Base-by-base conservation (phyloP, 2,113 vertebrate species). In the Sinocyclocheilus anshuiensis region DNA sequence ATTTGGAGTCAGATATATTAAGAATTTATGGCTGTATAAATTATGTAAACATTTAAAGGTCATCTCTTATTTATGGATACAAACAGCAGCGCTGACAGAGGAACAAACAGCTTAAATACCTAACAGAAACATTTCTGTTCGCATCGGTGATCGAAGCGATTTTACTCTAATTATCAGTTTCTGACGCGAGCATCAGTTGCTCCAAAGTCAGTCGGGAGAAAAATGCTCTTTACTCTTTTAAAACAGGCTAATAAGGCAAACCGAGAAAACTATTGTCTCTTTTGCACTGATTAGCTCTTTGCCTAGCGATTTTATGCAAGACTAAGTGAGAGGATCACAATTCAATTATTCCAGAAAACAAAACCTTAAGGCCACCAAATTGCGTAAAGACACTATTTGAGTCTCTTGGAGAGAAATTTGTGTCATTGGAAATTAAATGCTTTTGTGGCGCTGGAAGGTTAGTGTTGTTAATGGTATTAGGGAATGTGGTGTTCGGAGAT, bases 381-480 rank as follows among this genome's bases (percentile, higher is more conserved):
- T 94, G 86, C 94, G 92, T 95, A 94, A 91, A 96, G 96, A 95
- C 93, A 94, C 95, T 96, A 91, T 97, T 94, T 96, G 94, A 94
- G 95, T 94, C 94, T 95, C 92, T 95, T 92, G 93, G 91, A 93
- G 94, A 95, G 90, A 92, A 96, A 97, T 96, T 94, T 96, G 96
- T 97, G 96, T 96, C 94, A 96, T 94, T 96, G 95, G 67, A 96
- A 98, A 98, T 99, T 95, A 99, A 98, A 97, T 96, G 96, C 96
- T 95, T 97, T 96, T 79, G 90, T 96, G 95, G 93, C 94, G 97
- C 95, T 97, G 94, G 96, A 96, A 97, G 96, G 95, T 96, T 96
- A 94, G 95, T 94, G 94, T 96, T 97, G 97, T 96, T 96, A 98
- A 99, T 98, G 96, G 97, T 97, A 98, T 97, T 97, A 96, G 96